Conservation (phyloP, 2,888 invertebrate genomes). For the Metalampra italica region DNA sequence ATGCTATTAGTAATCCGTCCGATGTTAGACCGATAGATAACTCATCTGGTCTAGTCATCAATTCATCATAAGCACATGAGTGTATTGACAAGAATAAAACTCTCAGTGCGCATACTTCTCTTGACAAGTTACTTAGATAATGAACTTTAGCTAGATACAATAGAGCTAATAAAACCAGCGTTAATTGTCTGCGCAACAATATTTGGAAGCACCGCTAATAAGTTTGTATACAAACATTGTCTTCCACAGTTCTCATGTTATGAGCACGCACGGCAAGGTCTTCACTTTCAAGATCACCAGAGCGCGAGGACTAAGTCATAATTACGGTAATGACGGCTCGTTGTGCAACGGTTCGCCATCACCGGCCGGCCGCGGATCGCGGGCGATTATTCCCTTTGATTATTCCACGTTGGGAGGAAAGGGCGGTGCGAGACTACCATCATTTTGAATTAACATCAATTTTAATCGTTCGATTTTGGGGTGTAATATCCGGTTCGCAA, state of each 20-base stretch:
- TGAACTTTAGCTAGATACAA: not conserved
- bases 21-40: no score
- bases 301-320: slow-evolving; percentile 62
- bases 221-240: slow-evolving; percentile 58
- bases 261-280: slow-evolving; percentile 59
- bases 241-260: slow-evolving; percentile 51
- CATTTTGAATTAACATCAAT: no score
- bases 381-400: no score
- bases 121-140: not conserved
- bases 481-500: no score
- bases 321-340: slow-evolving; percentile 64
- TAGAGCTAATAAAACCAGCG: not conserved
- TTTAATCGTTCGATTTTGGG: no score
- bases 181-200: not conserved
- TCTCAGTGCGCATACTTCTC: no score
- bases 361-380: slow-evolving; percentile 25
- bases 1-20: no score
- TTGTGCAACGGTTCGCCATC: slow-evolving; percentile 51
- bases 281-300: slow-evolving; percentile 78
- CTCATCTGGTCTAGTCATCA: no score
- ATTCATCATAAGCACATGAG: no score
- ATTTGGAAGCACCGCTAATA: not conserved
- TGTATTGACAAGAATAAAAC: no score
- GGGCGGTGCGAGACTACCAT: slow-evolving; percentile 56
- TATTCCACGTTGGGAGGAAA: not conserved